Evolutionary conservation across 2,113 vertebrate genomes (phyloP).

Genomic region (Nestor notabilis): DNA sequence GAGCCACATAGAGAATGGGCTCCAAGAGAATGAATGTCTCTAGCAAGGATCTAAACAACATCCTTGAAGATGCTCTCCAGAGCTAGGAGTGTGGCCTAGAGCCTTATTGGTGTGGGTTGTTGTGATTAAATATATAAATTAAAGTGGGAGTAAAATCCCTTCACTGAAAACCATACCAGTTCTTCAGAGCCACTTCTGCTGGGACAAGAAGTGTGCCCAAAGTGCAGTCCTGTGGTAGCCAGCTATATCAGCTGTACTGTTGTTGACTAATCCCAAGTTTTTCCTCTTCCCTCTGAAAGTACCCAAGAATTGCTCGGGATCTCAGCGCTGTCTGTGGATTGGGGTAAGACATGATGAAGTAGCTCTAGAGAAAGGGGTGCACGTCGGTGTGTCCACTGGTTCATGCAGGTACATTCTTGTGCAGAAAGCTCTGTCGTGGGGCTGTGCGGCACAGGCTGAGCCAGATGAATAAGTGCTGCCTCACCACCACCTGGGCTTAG

Average conservation of each 20-base stretch:
- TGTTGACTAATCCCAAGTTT: neutral
- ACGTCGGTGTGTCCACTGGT: fast-evolving
- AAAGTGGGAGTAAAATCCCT: neutral
- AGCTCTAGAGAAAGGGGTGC: neutral
- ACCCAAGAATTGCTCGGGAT: neutral
- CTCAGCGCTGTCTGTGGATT: neutral
- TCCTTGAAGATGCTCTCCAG: neutral
- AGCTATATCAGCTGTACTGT: neutral
- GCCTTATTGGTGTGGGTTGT: neutral
- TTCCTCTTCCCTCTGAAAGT: neutral
- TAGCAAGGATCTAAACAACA: neutral
- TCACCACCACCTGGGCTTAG: neutral
- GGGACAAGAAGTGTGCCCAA: neutral
- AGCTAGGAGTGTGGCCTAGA: neutral
- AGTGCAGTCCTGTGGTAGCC: neutral
- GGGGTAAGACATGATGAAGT: neutral
- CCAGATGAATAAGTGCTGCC: neutral
- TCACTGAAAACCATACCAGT: neutral
- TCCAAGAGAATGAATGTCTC: neutral
- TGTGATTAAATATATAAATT: neutral
- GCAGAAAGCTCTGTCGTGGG: neutral
- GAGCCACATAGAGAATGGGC: neutral
- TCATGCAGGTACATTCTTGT: neutral
- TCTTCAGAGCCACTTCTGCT: neutral
- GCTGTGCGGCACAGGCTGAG: neutral